Base-by-base conservation (phyloP, 2,113 vertebrate species). In the Bubo bubo region DNA sequence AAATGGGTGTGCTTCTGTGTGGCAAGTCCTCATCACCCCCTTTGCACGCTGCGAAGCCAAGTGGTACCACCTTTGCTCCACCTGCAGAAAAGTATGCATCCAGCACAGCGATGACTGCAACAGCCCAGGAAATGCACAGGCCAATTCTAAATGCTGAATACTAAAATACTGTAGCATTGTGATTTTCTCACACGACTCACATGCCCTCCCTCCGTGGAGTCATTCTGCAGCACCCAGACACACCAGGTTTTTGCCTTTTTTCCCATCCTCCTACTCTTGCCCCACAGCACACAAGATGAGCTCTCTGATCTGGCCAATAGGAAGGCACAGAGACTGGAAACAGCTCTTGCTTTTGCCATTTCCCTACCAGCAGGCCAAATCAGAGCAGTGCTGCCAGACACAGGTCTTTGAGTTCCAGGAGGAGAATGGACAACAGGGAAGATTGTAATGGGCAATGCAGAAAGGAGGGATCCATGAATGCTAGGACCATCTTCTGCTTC, bases 171-270 rank as follows among this genome's bases (percentile, higher is more conserved):
- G 22, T 8, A 63, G 14, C 8, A 59, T 4, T 90, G n/a, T 45
- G 14, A 53, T 92, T 63, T 94, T 85, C n/a, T 90, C 52, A 81
- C 21, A 39, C 4, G 35, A 45, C 23, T 30, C 34, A 52, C 13
- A 66, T 0, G 0, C 15, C 8, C 5, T 50, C 27, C n/a, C 22
- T 59, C 56, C n/a, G n/a, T 21, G 49, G 47, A 9, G 6, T 75
- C 41, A 52, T 67, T 30, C 56, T 85, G 45, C 52, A 85, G 41
- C 30, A 79, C 16, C 16, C 41, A 82, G 64, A 43, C 12, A 35
- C 12, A 32, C 8, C 23, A 18, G 6, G 32, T 79, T 90, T 74
- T 14, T 35, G 19, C 10, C 22, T 71, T 74, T 74, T 45, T 12
- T 27, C 27, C 14, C 24, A 58, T 22, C 37, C 7, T 81, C 15